Conservation (phyloP, 2,113 vertebrate species). For the Dipodomys merriami region DNA sequence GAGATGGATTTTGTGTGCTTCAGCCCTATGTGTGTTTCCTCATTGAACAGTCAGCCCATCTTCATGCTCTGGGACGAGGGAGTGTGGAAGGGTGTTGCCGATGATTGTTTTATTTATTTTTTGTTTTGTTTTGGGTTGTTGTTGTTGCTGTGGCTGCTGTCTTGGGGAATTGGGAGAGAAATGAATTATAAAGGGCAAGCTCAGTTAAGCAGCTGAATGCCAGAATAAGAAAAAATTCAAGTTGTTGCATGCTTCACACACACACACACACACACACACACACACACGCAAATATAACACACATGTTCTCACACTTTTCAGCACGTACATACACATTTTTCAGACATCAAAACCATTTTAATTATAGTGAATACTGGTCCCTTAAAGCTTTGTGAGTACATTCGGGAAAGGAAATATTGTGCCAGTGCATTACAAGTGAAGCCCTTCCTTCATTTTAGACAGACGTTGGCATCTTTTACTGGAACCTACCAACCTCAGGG, state of each 20-base stretch:
- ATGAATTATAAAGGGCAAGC: neutral
- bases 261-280: neutral
- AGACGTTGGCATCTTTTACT: neutral
- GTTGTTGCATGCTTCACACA: neutral
- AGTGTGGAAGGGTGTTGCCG: neutral
- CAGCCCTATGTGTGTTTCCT: neutral
- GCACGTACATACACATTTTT: neutral
- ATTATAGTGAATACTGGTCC: neutral
- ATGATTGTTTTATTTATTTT: neutral
- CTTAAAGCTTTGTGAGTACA: neutral
- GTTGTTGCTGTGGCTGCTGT: neutral
- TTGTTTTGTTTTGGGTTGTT: too few species aligned
- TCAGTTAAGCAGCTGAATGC: neutral
- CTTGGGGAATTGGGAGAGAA: neutral
- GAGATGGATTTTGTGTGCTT: neutral
- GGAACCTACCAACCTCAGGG: neutral
- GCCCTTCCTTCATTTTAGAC: neutral
- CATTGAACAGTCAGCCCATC: neutral
- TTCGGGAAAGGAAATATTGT: slow-evolving; percentile 1
- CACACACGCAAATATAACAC: neutral
- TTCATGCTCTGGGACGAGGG: neutral
- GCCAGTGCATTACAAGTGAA: neutral
- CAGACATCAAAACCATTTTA: neutral
- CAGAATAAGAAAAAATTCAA: neutral
- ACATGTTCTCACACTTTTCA: neutral